These are phyloP conservation scores for western clawed frog (Xenopus tropicalis) DNA, from an alignment of 2,113 vertebrate genomes.

Conservation along the genomic window UCB_Xtro_10.0 CM004446.2:86469001-86469500, in stretches of 20 bases:
- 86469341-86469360: conserved; percentile 1
- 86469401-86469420: conserved; percentile 24
- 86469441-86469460: conserved; percentile 15
- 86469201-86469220: neutral
- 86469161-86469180: neutral
- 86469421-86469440: conserved; percentile 24
- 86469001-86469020: too few species aligned
- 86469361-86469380: conserved; percentile 25
- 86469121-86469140: neutral
- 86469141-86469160: neutral
- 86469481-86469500: rapidly evolving
- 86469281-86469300: conserved; percentile 14
- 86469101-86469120: neutral
- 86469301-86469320: conserved; percentile 19
- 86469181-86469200: conserved; percentile 19
- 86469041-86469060: neutral
- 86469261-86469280: conserved; percentile 22
- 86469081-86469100: neutral
- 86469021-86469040: too few species aligned
- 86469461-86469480: neutral
- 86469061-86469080: neutral
- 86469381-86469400: conserved; percentile 12
- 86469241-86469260: neutral
- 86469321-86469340: conserved; percentile 35
- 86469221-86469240: conserved; percentile 15